These are phyloP conservation scores for Oncopodura yosiiana DNA, from an alignment of 1,140 invertebrate species.

Conservation along the genomic window DNA sequence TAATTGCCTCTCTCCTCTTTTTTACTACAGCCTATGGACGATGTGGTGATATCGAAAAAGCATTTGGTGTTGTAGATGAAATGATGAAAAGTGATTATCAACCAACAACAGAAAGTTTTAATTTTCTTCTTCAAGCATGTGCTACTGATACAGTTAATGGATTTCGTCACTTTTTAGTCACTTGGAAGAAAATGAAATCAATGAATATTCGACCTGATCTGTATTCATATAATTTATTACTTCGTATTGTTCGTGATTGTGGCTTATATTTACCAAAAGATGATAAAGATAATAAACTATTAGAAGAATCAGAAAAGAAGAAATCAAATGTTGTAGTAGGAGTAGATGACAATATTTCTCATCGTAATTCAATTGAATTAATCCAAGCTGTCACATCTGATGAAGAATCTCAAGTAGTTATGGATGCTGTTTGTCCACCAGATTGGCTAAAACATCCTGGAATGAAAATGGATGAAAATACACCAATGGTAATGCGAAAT, in stretches of 20 bases:
- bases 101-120: constrained; percentile 58
- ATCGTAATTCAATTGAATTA: background rate
- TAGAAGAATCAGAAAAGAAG: too few relatives aligned
- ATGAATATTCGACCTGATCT: constrained; percentile 55
- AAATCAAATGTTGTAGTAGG: too few relatives aligned
- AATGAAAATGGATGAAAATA: background rate
- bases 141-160: constrained; percentile 65
- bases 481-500: background rate
- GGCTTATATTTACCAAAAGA: constrained; percentile 13
- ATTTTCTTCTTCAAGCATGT: constrained; percentile 71
- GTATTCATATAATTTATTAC: constrained; percentile 68
- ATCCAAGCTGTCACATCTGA: background rate
- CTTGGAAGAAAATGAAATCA: constrained; percentile 72
- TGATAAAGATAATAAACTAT: too few relatives aligned
- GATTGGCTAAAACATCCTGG: background rate
- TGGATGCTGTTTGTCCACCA: background rate
- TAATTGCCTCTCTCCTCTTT: too few relatives aligned
- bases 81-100: constrained; percentile 49
- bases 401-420: background rate
- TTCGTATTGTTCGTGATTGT: constrained; percentile 68
- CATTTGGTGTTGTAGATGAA: constrained; percentile 73
- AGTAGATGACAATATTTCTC: background rate
- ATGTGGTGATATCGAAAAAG: constrained; percentile 61
- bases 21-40: constrained; percentile 58
- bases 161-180: constrained; percentile 62